phyloP scores from a whole-genome alignment of 2,888 invertebrate species.

The Tipula helvola region DNA sequence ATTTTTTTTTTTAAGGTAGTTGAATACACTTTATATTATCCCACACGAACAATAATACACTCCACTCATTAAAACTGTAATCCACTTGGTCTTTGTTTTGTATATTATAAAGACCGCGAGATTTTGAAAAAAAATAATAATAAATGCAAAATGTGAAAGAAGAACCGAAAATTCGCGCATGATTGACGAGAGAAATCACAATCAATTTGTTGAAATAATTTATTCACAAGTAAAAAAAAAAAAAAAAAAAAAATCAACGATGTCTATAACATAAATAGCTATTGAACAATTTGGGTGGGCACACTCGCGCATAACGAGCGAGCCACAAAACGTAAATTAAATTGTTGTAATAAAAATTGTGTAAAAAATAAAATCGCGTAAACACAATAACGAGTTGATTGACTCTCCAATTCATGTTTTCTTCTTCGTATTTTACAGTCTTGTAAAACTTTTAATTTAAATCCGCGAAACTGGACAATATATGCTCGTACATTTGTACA shows the following conservation, averaged over 20 bases:
- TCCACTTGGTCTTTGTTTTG: background rate
- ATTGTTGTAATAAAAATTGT: background rate
- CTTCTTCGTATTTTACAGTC: background rate
- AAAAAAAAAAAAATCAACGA: background rate
- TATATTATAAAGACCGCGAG: background rate
- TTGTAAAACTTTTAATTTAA: background rate
- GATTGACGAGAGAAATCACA: background rate
- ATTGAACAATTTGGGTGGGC: background rate
- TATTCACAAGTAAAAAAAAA: background rate
- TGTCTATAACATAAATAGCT: background rate
- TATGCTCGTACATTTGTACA: background rate
- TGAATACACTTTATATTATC: background rate
- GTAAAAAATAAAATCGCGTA: background rate
- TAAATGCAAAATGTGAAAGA: background rate
- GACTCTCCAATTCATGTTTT: background rate
- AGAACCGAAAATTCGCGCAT: background rate
- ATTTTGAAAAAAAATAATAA: background rate
- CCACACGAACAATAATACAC: background rate
- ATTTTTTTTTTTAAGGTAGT: background rate
- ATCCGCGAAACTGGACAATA: background rate
- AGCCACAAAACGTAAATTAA: background rate
- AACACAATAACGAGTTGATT: slow-evolving; percentile 4
- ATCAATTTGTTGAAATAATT: slow-evolving; percentile 4
- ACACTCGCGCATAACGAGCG: background rate
- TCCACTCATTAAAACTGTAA: background rate